These are phyloP conservation scores for Podarcis muralis DNA, from an alignment of 2,113 vertebrate species.

Conservation along the genomic window DNA sequence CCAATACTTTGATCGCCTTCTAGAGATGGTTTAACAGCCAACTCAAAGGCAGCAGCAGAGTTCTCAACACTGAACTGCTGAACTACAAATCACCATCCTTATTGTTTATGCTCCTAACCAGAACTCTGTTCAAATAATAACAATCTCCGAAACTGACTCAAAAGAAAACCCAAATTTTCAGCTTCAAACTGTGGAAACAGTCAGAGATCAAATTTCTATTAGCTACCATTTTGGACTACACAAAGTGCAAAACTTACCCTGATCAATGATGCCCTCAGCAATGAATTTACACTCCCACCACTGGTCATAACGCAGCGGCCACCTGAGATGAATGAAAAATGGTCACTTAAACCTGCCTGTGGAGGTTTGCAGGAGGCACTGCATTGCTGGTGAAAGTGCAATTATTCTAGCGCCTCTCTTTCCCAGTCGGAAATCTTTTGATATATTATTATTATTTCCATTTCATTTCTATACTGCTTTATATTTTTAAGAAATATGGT, in stretches of 20 bases:
- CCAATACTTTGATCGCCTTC: not conserved
- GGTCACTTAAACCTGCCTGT: not conserved
- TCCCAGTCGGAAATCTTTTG: too few species aligned
- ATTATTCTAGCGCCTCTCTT: too few species aligned
- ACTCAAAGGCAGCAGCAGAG: not conserved
- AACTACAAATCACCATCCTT: not conserved
- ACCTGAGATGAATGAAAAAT: constrained; percentile 74
- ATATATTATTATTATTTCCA: too few species aligned
- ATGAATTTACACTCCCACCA: constrained; percentile 99
- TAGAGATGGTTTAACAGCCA: not conserved
- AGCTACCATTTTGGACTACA: not conserved
- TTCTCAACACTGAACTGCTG: not conserved
- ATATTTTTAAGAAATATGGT: too few species aligned
- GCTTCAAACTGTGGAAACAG: not conserved
- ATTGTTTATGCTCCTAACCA: not conserved
- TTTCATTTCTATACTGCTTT: too few species aligned
- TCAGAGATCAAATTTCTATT: not conserved
- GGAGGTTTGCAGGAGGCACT: fast-evolving
- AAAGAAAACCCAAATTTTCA: not conserved
- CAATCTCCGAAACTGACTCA: not conserved
- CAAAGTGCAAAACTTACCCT: constrained; percentile 76
- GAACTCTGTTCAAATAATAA: not conserved
- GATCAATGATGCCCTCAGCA: constrained; percentile 97
- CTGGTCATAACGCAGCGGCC: constrained; percentile 95
- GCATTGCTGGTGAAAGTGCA: not conserved